These are phyloP conservation scores for Cactoblastis cactorum DNA, from an alignment of 2,888 invertebrate species.

Conservation along the genomic window DNA sequence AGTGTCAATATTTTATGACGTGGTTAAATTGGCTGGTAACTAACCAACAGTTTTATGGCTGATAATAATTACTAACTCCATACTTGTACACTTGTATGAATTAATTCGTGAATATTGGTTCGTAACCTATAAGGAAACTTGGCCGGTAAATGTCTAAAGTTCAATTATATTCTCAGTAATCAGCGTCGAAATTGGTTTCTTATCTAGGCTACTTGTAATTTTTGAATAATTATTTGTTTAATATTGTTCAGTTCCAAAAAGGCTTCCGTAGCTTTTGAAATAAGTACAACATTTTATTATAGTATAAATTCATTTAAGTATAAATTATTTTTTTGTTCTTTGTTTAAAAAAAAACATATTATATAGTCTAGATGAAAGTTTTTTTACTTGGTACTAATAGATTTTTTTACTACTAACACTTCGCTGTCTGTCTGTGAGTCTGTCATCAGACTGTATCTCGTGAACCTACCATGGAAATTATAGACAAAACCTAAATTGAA, in stretches of 20 bases:
- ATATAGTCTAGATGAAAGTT: too few relatives aligned
- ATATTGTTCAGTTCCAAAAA: not conserved
- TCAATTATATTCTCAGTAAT: not conserved
- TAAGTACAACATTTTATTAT: too few relatives aligned
- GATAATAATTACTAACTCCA: slow-evolving; percentile 15
- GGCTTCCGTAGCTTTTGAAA: too few relatives aligned
- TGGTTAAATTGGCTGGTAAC: slow-evolving; percentile 5
- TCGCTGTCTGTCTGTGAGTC: too few relatives aligned
- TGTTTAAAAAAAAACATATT: too few relatives aligned
- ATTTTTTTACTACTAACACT: too few relatives aligned
- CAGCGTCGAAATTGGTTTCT: not conserved
- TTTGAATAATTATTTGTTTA: not conserved
- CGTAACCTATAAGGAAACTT: slow-evolving; percentile 2
- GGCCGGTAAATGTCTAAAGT: not conserved
- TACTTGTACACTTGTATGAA: slow-evolving; percentile 4
- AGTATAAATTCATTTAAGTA: too few relatives aligned
- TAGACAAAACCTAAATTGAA: too few relatives aligned
- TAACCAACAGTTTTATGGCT: not conserved
- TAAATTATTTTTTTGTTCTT: too few relatives aligned
- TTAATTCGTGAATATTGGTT: not conserved
- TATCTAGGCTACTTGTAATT: not conserved
- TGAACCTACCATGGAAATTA: too few relatives aligned
- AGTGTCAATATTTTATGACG: not conserved
- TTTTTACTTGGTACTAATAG: too few relatives aligned
- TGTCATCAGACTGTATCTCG: too few relatives aligned